phyloP scores from a whole-genome alignment of 1,140 invertebrate genomes.

The Eciton burchellii region DNA sequence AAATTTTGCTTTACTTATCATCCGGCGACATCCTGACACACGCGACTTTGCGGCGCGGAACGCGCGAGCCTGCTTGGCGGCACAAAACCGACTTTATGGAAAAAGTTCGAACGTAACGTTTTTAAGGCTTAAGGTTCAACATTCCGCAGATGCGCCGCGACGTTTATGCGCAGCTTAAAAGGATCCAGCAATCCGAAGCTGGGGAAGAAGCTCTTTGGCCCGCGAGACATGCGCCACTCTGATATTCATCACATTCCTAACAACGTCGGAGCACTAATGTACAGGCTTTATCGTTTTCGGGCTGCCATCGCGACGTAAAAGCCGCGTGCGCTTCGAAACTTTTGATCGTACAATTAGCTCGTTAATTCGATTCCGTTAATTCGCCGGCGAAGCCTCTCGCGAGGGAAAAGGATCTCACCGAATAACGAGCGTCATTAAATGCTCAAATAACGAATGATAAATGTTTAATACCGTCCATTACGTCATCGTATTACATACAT shows the following conservation, averaged over 20 bases:
- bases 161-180: slow-evolving; percentile 59
- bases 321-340: not conserved
- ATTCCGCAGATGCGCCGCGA: slow-evolving; percentile 53
- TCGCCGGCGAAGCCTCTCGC: too few relatives aligned
- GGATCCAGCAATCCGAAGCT: slow-evolving; percentile 62
- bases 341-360: too few relatives aligned
- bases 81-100: slow-evolving; percentile 49
- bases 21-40: not conserved
- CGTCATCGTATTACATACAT: too few relatives aligned
- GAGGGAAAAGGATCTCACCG: too few relatives aligned
- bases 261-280: not conserved
- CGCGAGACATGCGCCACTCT: not conserved
- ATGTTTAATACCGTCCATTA: too few relatives aligned
- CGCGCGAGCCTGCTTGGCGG: not conserved
- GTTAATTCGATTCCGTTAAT: too few relatives aligned
- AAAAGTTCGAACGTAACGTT: slow-evolving; percentile 44
- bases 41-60: not conserved
- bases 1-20: not conserved
- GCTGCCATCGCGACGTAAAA: not conserved
- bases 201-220: not conserved
- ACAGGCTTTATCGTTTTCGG: slow-evolving; percentile 4
- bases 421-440: too few relatives aligned
- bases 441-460: too few relatives aligned
- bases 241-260: not conserved
- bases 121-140: slow-evolving; percentile 47